Conservation (phyloP, 2,113 vertebrate genomes). For the Excalfactoria chinensis region DNA sequence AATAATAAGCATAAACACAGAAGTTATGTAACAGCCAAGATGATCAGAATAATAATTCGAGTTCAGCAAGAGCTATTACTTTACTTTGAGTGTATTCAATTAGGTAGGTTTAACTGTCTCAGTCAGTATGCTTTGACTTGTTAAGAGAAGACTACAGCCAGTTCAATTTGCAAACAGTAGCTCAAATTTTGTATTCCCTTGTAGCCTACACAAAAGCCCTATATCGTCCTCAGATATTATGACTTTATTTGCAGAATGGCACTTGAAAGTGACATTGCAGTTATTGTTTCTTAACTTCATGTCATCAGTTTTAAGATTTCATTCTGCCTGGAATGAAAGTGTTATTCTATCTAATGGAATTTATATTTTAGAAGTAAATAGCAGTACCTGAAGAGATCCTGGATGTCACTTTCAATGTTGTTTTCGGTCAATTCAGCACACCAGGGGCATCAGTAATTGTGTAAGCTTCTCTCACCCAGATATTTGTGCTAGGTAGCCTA, state of each 20-base stretch:
- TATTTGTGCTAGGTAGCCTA: background rate
- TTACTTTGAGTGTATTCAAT: background rate
- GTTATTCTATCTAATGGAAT: background rate
- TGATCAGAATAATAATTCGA: background rate
- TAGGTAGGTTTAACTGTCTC: background rate
- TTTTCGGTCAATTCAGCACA: background rate
- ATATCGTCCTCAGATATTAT: background rate
- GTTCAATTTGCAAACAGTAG: background rate
- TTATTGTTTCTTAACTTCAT: background rate
- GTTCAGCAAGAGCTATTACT: rapidly evolving
- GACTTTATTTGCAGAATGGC: background rate
- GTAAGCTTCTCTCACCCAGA: background rate
- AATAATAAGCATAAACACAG: background rate
- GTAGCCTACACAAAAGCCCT: background rate
- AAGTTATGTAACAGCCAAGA: background rate
- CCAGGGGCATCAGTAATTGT: background rate
- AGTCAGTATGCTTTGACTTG: background rate
- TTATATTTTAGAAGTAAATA: background rate
- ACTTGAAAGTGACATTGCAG: background rate
- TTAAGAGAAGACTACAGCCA: background rate
- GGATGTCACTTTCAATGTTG: background rate
- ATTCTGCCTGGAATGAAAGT: background rate
- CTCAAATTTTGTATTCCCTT: background rate
- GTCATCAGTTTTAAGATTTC: background rate
- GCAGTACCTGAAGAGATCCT: background rate